Base-by-base conservation (phyloP, 2,888 invertebrate genomes). In the Pammene fasciana region DNA sequence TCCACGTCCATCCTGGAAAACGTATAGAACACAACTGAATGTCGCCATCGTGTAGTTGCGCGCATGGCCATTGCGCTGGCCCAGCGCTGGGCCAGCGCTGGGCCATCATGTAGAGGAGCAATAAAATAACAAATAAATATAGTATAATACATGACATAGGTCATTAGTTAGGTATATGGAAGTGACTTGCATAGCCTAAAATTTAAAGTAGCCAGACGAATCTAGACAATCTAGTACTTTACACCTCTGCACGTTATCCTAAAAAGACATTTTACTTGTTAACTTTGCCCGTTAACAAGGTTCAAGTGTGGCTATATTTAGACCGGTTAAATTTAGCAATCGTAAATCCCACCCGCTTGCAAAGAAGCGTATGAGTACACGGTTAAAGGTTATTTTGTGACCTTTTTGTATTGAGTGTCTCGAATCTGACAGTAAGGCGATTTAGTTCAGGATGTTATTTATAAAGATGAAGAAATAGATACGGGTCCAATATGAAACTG, bases 271-370 rank as follows among this genome's bases (percentile, higher is more conserved):
- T 54, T 54, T n/a, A 54, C 54, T 54, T 34, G 34, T 8, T 13
- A 54, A 7, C 54, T 34, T 34, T 13, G 54, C 16, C 54, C 54
- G n/a, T 54, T 54, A 54, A 54, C 54, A 54, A 54, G 54, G 54
- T 54, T 54, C 54, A 54, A 54, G 54, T 54, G 54, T 54, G 9
- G 34, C 54, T 54, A 54, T 54, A 54, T 54, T 54, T 54, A 54
- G 54, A 54, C 54, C 4, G 54, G 4, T 34, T 54, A 34, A 36
- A 54, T n/a, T 50, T 50, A 50, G 50, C 26, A 48, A 18, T 54
- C n/a, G 54, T 54, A 54, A 54, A 36, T 34, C 34, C 54, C n/a
- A 34, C 34, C 34, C n/a, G 34, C 13, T 54, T 5, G 0, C 34
- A 54, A 34, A 26, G 10, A 18, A 54, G 54, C 54, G 34, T 54